Base-by-base conservation (phyloP, 1,140 invertebrate genomes). In the Neuroterus valhalla region DNA sequence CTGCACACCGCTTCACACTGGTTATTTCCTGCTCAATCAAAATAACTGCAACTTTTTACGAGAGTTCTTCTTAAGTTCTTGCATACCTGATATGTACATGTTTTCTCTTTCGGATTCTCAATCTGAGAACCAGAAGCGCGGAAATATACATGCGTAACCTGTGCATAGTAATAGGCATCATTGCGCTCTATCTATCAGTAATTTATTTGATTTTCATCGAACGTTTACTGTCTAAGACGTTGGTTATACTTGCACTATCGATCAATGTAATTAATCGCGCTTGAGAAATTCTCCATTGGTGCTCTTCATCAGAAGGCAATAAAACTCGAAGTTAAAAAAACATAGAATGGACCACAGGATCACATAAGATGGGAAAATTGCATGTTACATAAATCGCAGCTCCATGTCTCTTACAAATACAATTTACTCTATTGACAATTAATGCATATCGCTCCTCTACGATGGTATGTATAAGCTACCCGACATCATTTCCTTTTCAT, bases 381-480 rank as follows among this genome's bases (percentile, higher is more conserved):
- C 31, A 8, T 38, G 6, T 38, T 38, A 38, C 5, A 38, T 38
- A 55, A 70, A 77, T 72, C 12, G 11, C 70, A 77, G 72, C 70
- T 72, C 31, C n/a, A 21, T 23, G 38, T 55, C n/a, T 66, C 71
- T 72, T 72, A 55, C 52, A 73, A 52, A 70, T 71, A 48, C 62
- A 38, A 73, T 69, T 68, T 70, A 52, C 62, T 67, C 42, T 74
- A 70, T 72, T 70, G 67, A 71, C 69, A 72, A 74, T 77, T 66
- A 46, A 66, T 66, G 75, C 48, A 69, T 70, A 50, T 52, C 67
- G 68, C 62, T 70, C 70, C 46, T n/a, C 44, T 17, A 14, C 70
- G n/a, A n/a, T n/a, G n/a, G n/a, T n/a, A n/a, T n/a, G n/a, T n/a
- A n/a, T n/a, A n/a, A n/a, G 46, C 46, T 48, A 48, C 46, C 72